These are phyloP conservation scores for Daubentonia madagascariensis DNA, from an alignment of 2,113 vertebrate species.

Conservation along the genomic window DNA sequence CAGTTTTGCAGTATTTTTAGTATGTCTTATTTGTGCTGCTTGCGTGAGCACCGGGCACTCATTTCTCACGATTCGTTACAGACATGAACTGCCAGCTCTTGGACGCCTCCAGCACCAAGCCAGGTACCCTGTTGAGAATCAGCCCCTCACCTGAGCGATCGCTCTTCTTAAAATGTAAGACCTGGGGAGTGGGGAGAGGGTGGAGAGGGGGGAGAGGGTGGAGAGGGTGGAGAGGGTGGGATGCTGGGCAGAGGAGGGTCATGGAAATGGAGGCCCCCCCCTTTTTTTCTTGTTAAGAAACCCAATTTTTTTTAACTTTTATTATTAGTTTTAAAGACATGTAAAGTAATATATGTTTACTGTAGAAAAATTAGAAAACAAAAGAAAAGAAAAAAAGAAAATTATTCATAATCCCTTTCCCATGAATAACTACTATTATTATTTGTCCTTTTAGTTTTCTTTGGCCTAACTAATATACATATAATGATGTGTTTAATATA, in stretches of 20 bases:
- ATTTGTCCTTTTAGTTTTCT: neutral
- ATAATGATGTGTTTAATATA: neutral
- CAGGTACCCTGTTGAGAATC: constrained; percentile 77
- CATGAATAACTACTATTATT: neutral
- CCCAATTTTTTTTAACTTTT: neutral
- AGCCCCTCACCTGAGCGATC: constrained; percentile 65
- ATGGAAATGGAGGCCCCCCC: neutral
- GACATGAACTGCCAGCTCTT: constrained; percentile 75
- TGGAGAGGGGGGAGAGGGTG: neutral
- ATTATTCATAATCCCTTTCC: neutral
- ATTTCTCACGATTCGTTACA: constrained; percentile 58
- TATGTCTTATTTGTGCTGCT: neutral
- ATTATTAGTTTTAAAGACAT: neutral
- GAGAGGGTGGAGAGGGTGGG: neutral
- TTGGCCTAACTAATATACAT: neutral
- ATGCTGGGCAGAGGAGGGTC: too few relatives aligned
- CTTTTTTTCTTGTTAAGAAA: neutral
- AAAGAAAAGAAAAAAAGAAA: neutral
- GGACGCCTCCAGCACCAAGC: constrained; percentile 62
- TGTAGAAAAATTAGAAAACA: constrained; percentile 29
- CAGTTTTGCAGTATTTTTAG: neutral
- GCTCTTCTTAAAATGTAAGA: constrained; percentile 84
- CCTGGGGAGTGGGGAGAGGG: neutral
- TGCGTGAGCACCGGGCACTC: neutral
- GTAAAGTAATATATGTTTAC: neutral